Base-by-base conservation (phyloP, 2,888 invertebrate species). In the Mesochorus sp. region DNA sequence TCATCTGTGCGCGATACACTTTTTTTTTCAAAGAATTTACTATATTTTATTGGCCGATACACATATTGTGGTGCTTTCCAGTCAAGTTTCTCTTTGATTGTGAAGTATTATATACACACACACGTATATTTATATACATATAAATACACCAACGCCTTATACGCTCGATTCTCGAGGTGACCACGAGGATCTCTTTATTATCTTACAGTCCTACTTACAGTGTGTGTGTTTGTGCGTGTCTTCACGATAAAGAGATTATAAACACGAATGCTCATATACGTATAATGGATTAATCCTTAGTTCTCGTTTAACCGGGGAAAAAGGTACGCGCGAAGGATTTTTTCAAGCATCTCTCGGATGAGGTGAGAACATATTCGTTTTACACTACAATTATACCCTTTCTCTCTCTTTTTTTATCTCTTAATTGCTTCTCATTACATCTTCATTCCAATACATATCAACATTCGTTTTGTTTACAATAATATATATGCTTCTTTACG, bases 141-240 rank as follows among this genome's bases (percentile, higher is more conserved):
- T n/a, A n/a, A n/a, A n/a, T n/a, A n/a, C n/a, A n/a, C n/a, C n/a
- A n/a, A n/a, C n/a, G n/a, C n/a, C n/a, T n/a, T n/a, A n/a, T n/a
- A n/a, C n/a, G 47, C 53, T 34, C 5, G 17, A 74, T n/a, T 42
- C 28, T 5, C 19, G 47, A 39, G 34, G 59, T 57, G 44, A 53
- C 55, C 59, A 61, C 74, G 26, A 67, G 76, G 72, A n/a, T n/a
- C 62, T 71, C 66, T 67, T 62, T 72, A 66, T 67, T 66, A 74
- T 70, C 68, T 72, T 44, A 64, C 49, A 24, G 39, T 66, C n/a
- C n/a, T n/a, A 31, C 14, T 55, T 57, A 44, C 17, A 53, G 71
- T 62, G 71, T n/a, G 34, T 34, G 64, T 3, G 26, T n/a, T 37
- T 26, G 70, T 28, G 37, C 47, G 64, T 49, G n/a, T n/a, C n/a